These are phyloP conservation scores for Craniophora ligustri DNA, from an alignment of 2,888 invertebrate species.

Conservation along the genomic window DNA sequence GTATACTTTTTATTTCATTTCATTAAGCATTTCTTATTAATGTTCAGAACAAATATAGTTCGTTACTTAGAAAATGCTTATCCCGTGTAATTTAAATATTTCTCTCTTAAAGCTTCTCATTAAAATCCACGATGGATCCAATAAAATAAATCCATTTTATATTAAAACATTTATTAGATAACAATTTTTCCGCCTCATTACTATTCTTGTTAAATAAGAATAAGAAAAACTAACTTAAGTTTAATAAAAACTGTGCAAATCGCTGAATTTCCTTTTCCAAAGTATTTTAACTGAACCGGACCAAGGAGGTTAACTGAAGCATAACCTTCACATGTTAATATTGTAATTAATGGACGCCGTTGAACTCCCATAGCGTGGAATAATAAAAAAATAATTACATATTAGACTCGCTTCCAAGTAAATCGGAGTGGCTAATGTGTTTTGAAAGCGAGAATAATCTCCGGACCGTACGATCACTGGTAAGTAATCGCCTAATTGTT, in stretches of 20 bases:
- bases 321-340: conserved; percentile 76
- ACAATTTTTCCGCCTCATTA: conserved; percentile 51
- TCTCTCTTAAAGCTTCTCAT: conserved; percentile 4
- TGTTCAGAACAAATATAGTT: neutral
- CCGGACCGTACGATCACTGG: conserved; percentile 41
- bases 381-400: conserved; percentile 82
- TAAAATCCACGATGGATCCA: conserved; percentile 16
- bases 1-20: too few species aligned
- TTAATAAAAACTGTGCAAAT: conserved; percentile 20
- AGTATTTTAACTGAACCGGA: conserved; percentile 50
- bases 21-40: neutral
- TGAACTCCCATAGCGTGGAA: conserved; percentile 75
- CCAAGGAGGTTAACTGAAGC: conserved; percentile 69
- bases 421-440: conserved; percentile 67
- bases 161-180: conserved; percentile 35
- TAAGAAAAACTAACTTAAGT: conserved; percentile 9
- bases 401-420: conserved; percentile 68
- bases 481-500: conserved; percentile 46
- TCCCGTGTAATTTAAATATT: neutral
- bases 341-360: conserved; percentile 78
- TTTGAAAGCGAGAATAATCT: conserved; percentile 63
- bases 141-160: conserved; percentile 22
- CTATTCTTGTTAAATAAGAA: conserved; percentile 18
- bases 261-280: conserved; percentile 39
- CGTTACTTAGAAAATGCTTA: neutral